These are phyloP conservation scores for Drosophila littoralis DNA, from an alignment of 1,140 invertebrate species.

Conservation along the genomic window DNA sequence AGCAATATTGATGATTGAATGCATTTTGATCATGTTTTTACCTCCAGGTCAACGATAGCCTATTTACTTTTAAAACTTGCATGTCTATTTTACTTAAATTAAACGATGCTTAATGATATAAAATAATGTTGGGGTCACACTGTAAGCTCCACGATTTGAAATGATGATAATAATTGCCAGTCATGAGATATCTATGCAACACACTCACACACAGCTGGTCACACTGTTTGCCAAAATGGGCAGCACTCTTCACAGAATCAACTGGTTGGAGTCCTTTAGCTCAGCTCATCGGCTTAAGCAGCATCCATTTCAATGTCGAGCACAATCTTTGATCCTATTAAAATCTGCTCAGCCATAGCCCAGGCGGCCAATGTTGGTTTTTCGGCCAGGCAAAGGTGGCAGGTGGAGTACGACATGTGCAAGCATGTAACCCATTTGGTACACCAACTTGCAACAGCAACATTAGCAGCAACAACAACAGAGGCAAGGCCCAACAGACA, in stretches of 20 bases:
- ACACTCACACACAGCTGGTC: too few species aligned
- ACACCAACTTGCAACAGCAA: constrained; percentile 37
- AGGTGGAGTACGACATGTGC: constrained; percentile 63
- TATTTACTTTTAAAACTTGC: too few species aligned
- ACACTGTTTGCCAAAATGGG: constrained; percentile 5
- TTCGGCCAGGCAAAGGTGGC: constrained; percentile 17
- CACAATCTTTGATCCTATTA: constrained; percentile 34
- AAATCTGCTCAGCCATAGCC: constrained; percentile 32
- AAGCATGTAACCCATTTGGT: constrained; percentile 68
- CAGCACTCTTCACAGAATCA: constrained; percentile 1
- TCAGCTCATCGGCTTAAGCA: neutral
- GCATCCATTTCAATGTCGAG: constrained; percentile 11
- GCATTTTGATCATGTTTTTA: too few species aligned
- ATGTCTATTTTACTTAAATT: too few species aligned
- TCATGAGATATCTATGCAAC: too few species aligned
- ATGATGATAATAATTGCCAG: too few species aligned
- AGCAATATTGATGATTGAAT: too few species aligned
- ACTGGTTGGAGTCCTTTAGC: too few species aligned
- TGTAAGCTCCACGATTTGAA: too few species aligned
- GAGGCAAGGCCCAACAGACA: neutral
- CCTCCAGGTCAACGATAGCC: too few species aligned
- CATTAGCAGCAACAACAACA: constrained; percentile 12
- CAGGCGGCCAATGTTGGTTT: constrained; percentile 37
- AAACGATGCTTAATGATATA: too few species aligned
- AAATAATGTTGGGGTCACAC: too few species aligned